Evolutionary conservation across 1,140 invertebrate genomes (phyloP), one percentile per base, ranked within the genome.

Genomic region (Eriocheir sinensis): DNA sequence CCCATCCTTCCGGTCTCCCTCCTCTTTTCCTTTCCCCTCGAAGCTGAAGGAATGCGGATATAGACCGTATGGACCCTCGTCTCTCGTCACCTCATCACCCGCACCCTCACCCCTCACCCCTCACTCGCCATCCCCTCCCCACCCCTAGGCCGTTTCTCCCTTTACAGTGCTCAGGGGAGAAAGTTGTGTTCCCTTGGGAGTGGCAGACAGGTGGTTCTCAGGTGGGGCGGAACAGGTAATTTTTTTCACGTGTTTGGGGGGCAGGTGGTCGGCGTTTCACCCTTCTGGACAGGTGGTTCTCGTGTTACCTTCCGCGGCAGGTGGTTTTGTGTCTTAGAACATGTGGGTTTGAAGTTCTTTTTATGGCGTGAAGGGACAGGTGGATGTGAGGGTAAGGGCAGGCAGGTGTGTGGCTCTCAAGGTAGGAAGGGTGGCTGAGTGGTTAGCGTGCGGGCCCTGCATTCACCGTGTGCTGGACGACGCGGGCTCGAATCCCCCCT

Each of bases 11-110:
- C 32, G 30, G 0, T 4, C 30, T 86, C 30, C 40, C 36, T n/a
- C 30, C 83, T 32, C 83, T 86, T 41, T 86, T n/a, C 34, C 83
- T 86, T 41, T n/a, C 83, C 36, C 34, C 36, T 27, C 27, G 83
- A 72, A 72, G 12, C 60, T n/a, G n/a, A n/a, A 72, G n/a, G 60
- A 72, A 72, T 72, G 60, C 60, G 60, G 60, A n/a, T 72, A 53
- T 53, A 53, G 2, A 53, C 48, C 48, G 21, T 12, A 72, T 72
- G 60, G n/a, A 21, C 60, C n/a, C 21, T 72, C n/a, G 6, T n/a
- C 60, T n/a, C n/a, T 72, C 60, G n/a, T n/a, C n/a, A n/a, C n/a
- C n/a, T 72, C 60, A n/a, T n/a, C 27, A 21, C n/a, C 44, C 4
- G 4, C 44, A 4, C 44, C 44, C 6, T n/a, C n/a, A 72, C 60